These are phyloP conservation scores for Galleria mellonella DNA, from an alignment of 1,140 invertebrate genomes.

Conservation along the genomic window DNA sequence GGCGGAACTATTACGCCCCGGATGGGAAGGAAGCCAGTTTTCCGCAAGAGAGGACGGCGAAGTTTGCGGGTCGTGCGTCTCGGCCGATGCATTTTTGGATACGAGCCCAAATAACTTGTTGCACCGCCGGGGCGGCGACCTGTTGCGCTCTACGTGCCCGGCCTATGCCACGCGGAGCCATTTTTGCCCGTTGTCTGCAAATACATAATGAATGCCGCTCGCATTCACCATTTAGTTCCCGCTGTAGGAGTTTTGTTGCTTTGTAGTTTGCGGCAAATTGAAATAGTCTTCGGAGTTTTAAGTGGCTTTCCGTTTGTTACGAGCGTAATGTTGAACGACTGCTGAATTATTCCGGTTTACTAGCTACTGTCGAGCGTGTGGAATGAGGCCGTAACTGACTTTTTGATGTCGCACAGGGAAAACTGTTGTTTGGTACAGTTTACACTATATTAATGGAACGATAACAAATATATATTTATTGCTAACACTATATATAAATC, in stretches of 20 bases:
- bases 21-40: constrained; percentile 23
- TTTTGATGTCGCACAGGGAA: no score
- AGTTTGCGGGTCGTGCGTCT: constrained; percentile 27
- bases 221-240: constrained; percentile 32
- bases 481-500: no score
- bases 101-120: constrained; percentile 65
- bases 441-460: no score
- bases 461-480: no score
- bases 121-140: constrained; percentile 39
- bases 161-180: constrained; percentile 29
- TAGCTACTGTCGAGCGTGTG: neutral
- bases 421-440: no score
- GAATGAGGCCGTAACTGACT: no score
- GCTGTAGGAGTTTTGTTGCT: constrained; percentile 32
- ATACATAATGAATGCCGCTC: constrained; percentile 65
- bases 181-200: constrained; percentile 50
- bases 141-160: constrained; percentile 35
- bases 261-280: constrained; percentile 24
- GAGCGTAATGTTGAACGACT: constrained; percentile 1
- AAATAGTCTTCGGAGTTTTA: constrained; percentile 1
- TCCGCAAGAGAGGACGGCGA: constrained; percentile 22
- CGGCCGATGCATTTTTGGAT: constrained; percentile 69
- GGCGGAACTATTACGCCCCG: constrained; percentile 14
- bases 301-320: constrained; percentile 1
- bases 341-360: constrained; percentile 1